phyloP scores from a whole-genome alignment of 2,797 vertebrate genomes.

The Fistularia commersonii region DNA sequence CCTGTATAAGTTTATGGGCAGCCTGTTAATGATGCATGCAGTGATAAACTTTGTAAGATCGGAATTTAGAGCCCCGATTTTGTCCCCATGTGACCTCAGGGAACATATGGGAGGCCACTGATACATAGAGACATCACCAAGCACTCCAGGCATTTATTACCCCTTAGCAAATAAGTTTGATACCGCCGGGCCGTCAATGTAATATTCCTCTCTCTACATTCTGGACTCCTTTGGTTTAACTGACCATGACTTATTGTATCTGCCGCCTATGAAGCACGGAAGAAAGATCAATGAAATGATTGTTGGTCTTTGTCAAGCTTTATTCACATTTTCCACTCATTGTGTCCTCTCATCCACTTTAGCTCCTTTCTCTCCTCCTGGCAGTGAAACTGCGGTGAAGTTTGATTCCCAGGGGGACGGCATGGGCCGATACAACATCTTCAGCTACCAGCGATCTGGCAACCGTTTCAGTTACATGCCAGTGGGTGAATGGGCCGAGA shows the following conservation, averaged over 20 bases:
- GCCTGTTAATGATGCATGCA: slow-evolving; percentile 56
- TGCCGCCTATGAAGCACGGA: slow-evolving; percentile 43
- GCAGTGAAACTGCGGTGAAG: slow-evolving; percentile 87
- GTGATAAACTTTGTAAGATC: slow-evolving; percentile 51
- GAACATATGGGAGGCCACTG: slow-evolving; percentile 31
- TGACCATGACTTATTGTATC: slow-evolving; percentile 42
- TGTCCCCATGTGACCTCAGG: slow-evolving; percentile 44
- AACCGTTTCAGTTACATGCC: slow-evolving; percentile 87
- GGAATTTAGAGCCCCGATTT: slow-evolving; percentile 37
- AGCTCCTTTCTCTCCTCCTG: slow-evolving; percentile 90
- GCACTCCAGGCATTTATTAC: slow-evolving; percentile 51
- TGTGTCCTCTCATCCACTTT: slow-evolving; percentile 27
- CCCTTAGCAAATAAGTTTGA: slow-evolving; percentile 49
- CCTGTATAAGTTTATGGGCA: slow-evolving; percentile 55
- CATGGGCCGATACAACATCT: slow-evolving; percentile 94
- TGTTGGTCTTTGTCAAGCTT: slow-evolving; percentile 37
- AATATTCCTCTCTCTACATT: slow-evolving; percentile 35
- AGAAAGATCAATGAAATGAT: slow-evolving; percentile 42
- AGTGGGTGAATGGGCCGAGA: slow-evolving; percentile 95
- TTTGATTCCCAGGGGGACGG: slow-evolving; percentile 95
- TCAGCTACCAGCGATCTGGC: slow-evolving; percentile 87
- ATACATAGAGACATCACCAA: slow-evolving; percentile 30
- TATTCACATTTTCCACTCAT: slow-evolving; percentile 35
- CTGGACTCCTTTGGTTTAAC: slow-evolving; percentile 36
- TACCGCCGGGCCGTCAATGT: slow-evolving; percentile 26